Evolutionary conservation across 2,113 vertebrate species (phyloP).

Genomic region (Corydoras maculifer): DNA sequence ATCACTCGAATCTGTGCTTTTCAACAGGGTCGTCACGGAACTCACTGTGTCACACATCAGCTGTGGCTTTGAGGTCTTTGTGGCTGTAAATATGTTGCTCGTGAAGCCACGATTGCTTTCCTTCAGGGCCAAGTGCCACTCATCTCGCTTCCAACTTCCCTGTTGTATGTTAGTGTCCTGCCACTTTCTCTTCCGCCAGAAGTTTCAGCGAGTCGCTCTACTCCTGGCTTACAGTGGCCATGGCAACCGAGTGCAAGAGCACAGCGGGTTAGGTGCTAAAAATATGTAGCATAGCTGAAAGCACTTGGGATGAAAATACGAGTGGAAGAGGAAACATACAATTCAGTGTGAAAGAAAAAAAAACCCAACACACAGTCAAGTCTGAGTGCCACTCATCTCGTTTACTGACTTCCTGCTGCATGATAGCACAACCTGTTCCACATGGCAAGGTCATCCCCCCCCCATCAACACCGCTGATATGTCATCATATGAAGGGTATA

Average conservation of each 20-base stretch:
- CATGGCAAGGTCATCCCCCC: not conserved
- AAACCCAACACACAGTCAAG: conserved; percentile 2
- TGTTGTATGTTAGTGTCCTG: conserved; percentile 38
- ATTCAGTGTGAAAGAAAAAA: conserved; percentile 36
- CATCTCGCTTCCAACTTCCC: conserved; percentile 1
- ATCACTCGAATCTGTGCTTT: conserved; percentile 32
- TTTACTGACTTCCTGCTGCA: conserved; percentile 1
- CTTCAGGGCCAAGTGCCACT: conserved; percentile 32
- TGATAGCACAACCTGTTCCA: conserved; percentile 4
- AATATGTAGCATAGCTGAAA: conserved; percentile 45
- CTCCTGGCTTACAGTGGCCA: conserved; percentile 55
- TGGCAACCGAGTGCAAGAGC: conserved; percentile 56
- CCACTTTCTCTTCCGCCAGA: conserved; percentile 41
- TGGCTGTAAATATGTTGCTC: not conserved
- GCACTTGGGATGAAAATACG: conserved; percentile 35
- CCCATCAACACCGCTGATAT: not conserved
- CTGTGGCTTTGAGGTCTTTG: not conserved
- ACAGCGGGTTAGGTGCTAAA: conserved; percentile 53
- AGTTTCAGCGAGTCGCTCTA: conserved; percentile 46
- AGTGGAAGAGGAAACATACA: conserved; percentile 43
- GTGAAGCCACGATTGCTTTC: conserved; percentile 5
- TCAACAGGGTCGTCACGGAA: not conserved
- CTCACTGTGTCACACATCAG: not conserved
- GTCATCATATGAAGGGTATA: not conserved
- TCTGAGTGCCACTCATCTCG: not conserved